Percentiles rank a stretch among this genome's conserved stretches.
Conservation (phyloP, 2,797 vertebrate species). For the Cheirogaleus major region DNA sequence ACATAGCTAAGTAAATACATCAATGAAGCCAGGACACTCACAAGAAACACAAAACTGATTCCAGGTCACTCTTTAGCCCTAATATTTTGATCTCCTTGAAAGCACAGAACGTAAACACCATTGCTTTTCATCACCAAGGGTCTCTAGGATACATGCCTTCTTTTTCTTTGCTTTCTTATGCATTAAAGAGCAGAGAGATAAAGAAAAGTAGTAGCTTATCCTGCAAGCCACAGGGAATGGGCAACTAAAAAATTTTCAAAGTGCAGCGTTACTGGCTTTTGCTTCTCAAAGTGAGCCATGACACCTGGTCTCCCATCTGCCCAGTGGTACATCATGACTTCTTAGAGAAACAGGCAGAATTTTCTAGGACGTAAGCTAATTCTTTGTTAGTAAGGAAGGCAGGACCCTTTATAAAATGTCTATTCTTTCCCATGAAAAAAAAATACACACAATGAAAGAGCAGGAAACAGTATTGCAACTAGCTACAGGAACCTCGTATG, state of each 20-base stretch:
- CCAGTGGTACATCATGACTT: background rate
- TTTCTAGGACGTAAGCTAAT: background rate
- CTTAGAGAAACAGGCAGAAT: background rate
- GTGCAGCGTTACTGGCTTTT: background rate
- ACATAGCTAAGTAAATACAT: background rate
- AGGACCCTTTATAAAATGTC: background rate
- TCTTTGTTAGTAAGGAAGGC: background rate
- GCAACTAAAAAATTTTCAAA: slow-evolving; percentile 17
- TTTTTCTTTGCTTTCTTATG: background rate
- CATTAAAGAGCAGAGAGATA: background rate
- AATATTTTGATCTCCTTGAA: background rate
- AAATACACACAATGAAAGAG: background rate
- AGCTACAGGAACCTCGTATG: background rate
- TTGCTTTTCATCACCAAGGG: background rate
- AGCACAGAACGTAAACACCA: background rate
- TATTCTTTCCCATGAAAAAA: background rate
- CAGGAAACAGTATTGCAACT: background rate
- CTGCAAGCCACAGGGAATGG: background rate
- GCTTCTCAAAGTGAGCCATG: background rate
- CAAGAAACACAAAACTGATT: background rate
- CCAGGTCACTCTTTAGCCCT: background rate
- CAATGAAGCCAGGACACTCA: background rate
- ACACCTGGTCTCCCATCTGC: background rate
- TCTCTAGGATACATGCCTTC: background rate
- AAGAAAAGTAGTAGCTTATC: slow-evolving; percentile 32